phyloP scores from a whole-genome alignment of 2,113 vertebrate genomes.

The Calidris pugnax region DNA sequence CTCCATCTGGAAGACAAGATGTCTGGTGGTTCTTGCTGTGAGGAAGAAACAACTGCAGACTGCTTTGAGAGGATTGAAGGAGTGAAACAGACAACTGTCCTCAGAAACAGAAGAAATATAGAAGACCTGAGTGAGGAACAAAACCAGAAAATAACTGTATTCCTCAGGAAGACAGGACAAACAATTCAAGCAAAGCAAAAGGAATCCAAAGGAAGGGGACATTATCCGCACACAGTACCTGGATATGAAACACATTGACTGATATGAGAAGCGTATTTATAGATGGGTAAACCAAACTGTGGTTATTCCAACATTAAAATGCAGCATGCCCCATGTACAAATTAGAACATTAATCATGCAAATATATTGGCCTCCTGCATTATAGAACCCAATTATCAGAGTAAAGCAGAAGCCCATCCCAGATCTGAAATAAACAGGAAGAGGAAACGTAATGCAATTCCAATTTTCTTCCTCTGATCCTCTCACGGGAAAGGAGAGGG shows the following conservation, averaged over 20 bases:
- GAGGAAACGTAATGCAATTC: not conserved
- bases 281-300: not conserved
- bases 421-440: not conserved
- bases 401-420: constrained; percentile 1
- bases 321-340: not conserved
- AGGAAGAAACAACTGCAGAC: not conserved
- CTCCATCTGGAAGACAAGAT: not conserved
- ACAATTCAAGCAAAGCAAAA: not conserved
- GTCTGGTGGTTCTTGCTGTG: not conserved
- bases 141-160: not conserved
- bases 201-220: not conserved
- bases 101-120: not conserved
- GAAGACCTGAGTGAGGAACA: not conserved
- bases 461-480: not conserved
- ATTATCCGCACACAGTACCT: not conserved
- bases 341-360: not conserved
- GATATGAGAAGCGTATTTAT: not conserved
- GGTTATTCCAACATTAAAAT: not conserved
- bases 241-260: not conserved
- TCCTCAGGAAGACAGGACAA: not conserved
- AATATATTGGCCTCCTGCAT: not conserved
- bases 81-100: not conserved
- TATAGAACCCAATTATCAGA: not conserved
- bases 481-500: not conserved
- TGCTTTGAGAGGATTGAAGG: not conserved